phyloP scores from a whole-genome alignment of 1,140 invertebrate genomes.

The Metopolophium dirhodum region DNA sequence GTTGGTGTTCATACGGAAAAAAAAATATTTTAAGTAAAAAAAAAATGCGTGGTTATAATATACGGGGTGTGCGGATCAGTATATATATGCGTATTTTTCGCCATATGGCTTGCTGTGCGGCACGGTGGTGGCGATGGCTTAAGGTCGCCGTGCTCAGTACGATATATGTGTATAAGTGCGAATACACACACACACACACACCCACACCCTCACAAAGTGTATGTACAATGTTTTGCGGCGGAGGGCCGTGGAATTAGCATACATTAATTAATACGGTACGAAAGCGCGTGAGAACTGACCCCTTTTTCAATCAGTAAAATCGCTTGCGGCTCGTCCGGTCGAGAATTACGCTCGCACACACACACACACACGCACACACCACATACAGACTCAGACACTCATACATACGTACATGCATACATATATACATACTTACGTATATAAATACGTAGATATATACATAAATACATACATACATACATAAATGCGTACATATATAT shows the following conservation, averaged over 20 bases:
- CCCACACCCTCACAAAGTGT: background rate
- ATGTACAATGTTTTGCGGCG: slow-evolving; percentile 7
- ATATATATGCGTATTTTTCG: background rate
- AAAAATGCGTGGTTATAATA: too few relatives aligned
- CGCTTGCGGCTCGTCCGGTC: slow-evolving; percentile 10
- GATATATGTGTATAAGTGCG: background rate
- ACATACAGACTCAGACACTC: background rate
- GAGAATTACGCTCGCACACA: background rate
- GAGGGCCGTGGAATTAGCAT: slow-evolving; percentile 24
- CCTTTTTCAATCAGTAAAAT: slow-evolving; percentile 41
- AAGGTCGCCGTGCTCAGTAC: background rate
- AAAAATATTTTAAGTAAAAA: background rate
- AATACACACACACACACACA: background rate
- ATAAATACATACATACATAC: background rate
- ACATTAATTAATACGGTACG: slow-evolving; percentile 35
- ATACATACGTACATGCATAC: too few relatives aligned
- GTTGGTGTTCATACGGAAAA: background rate
- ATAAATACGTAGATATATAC: background rate
- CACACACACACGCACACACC: background rate
- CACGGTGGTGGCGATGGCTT: background rate
- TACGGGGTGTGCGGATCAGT: background rate
- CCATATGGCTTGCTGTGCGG: background rate
- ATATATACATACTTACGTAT: too few relatives aligned
- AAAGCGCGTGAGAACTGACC: slow-evolving; percentile 31
- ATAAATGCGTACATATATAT: too few relatives aligned